phyloP scores from a whole-genome alignment of 2,888 invertebrate species.

The Tachina lurida region DNA sequence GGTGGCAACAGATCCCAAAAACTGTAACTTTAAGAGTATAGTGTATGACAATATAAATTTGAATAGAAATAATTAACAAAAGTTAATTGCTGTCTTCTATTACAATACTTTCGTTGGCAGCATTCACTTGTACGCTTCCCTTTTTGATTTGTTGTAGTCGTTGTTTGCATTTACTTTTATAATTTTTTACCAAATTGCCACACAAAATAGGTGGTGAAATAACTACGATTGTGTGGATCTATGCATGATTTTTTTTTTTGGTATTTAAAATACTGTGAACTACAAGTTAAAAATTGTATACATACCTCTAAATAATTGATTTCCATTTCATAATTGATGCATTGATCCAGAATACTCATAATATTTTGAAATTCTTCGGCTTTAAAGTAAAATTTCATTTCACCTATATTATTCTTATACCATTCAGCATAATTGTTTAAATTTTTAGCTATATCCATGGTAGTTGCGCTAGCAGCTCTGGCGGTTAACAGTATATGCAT shows the following conservation, averaged over 20 bases:
- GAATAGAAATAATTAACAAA: conserved; percentile 6
- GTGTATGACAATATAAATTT: neutral
- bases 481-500: conserved; percentile 78
- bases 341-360: conserved; percentile 76
- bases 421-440: conserved; percentile 79
- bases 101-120: conserved; percentile 70
- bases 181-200: conserved; percentile 79
- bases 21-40: conserved; percentile 68
- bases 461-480: conserved; percentile 77
- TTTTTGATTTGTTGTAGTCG: conserved; percentile 75
- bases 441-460: conserved; percentile 76
- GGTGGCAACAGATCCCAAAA: conserved; percentile 78
- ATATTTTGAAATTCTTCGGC: conserved; percentile 77
- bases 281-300: neutral
- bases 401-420: conserved; percentile 81
- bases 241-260: neutral
- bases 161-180: conserved; percentile 78
- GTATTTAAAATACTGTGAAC: neutral
- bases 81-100: conserved; percentile 72
- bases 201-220: conserved; percentile 79
- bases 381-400: conserved; percentile 79
- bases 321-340: conserved; percentile 78
- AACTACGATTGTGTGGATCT: conserved; percentile 79
- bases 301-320: conserved; percentile 78
- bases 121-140: conserved; percentile 40